These are phyloP conservation scores for Triops cancriformis DNA, from an alignment of 1,140 invertebrate species.

Conservation along the genomic window DNA sequence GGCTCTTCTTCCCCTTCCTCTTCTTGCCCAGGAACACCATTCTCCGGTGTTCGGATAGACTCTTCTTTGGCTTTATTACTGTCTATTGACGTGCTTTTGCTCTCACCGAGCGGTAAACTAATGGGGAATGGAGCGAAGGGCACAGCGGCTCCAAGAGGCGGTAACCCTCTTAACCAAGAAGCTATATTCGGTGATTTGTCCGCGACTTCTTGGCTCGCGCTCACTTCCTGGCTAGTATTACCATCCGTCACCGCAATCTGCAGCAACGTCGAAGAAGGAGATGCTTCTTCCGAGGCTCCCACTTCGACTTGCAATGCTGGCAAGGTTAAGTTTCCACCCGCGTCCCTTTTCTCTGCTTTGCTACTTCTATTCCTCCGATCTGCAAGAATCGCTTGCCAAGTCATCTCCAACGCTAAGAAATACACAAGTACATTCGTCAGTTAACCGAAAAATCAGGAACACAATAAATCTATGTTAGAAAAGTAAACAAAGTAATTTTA, in stretches of 20 bases:
- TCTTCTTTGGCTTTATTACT: slow-evolving; percentile 14
- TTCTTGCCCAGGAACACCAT: neutral
- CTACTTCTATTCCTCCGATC: neutral
- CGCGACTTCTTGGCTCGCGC: neutral
- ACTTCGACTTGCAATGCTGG: neutral
- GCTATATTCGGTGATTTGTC: neutral
- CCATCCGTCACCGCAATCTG: neutral
- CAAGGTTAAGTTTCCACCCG: neutral
- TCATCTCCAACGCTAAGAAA: neutral
- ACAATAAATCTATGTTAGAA: no score
- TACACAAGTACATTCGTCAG: no score
- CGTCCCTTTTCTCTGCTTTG: neutral
- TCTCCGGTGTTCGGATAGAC: neutral
- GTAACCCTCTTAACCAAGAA: slow-evolving; percentile 17
- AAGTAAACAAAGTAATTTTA: no score
- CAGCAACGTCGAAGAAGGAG: neutral
- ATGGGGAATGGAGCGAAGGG: neutral
- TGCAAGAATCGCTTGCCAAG: neutral
- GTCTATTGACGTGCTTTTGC: neutral
- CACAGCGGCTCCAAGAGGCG: slow-evolving; percentile 4
- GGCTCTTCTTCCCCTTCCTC: slow-evolving; percentile 13
- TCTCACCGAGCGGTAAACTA: neutral
- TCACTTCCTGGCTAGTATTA: neutral
- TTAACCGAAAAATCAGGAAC: neutral
- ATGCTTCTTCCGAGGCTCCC: neutral